These are phyloP conservation scores for Drosophila ficusphila DNA, from an alignment of 1,140 invertebrate species.

Conservation along the genomic window DNA sequence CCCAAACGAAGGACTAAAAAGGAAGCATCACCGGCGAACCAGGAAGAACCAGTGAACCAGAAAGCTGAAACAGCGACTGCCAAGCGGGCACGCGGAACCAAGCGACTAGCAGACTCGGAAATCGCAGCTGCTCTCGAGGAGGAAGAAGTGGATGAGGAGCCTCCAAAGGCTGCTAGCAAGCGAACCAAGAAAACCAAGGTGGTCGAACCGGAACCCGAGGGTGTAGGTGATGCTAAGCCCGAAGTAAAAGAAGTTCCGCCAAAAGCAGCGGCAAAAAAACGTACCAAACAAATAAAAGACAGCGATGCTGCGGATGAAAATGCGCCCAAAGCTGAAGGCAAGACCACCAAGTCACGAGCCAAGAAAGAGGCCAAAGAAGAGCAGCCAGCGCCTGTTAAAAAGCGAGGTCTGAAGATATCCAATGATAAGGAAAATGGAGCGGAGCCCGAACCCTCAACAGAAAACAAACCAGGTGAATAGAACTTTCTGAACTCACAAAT, in stretches of 20 bases:
- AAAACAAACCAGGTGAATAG: constrained; percentile 50
- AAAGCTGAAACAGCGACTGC: constrained; percentile 7
- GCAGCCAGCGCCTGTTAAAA: constrained; percentile 14
- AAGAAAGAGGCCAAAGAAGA: constrained; percentile 19
- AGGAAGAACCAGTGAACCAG: not conserved
- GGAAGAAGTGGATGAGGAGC: constrained; percentile 2
- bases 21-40: not conserved
- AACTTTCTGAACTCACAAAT: not conserved
- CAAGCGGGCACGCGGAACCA: constrained; percentile 23
- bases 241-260: not conserved
- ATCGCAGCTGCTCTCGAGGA: constrained; percentile 35
- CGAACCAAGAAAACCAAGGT: constrained; percentile 14
- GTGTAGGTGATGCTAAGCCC: not conserved
- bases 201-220: not conserved
- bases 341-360: not conserved
- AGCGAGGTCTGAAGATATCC: constrained; percentile 20
- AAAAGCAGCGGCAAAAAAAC: constrained; percentile 9
- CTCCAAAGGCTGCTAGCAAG: constrained; percentile 7
- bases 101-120: constrained; percentile 40
- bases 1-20: constrained; percentile 36
- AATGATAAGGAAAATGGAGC: constrained; percentile 13
- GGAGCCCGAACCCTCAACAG: not conserved
- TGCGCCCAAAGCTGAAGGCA: constrained; percentile 1
- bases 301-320: not conserved
- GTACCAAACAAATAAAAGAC: constrained; percentile 17